Percentiles rank a stretch among this genome's conserved stretches.
phyloP scores from a whole-genome alignment of 2,797 vertebrate species.

The Trichosurus vulpecula region DNA sequence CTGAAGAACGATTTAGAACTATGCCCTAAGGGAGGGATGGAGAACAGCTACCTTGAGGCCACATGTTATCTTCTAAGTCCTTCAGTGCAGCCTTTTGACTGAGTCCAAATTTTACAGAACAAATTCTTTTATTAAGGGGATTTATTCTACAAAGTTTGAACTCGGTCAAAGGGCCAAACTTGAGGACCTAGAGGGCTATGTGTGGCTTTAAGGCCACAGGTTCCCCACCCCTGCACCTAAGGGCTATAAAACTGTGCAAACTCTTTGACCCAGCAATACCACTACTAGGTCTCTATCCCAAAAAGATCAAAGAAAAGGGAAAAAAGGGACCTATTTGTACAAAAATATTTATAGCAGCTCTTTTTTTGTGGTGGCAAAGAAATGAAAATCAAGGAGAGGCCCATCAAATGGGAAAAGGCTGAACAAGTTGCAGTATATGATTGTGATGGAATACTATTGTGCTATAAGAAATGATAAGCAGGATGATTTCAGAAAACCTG shows the following conservation, averaged over 20 bases:
- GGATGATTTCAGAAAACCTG: not conserved
- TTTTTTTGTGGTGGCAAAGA: not conserved
- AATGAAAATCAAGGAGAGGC: not conserved
- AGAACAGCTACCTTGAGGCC: too few relatives aligned
- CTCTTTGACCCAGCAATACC: not conserved
- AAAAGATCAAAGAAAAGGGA: not conserved
- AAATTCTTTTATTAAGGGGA: too few relatives aligned
- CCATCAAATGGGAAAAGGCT: not conserved
- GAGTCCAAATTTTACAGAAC: too few relatives aligned
- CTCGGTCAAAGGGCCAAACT: too few relatives aligned
- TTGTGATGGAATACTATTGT: not conserved
- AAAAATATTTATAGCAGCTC: not conserved
- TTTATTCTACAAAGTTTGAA: too few relatives aligned
- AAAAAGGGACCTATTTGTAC: not conserved
- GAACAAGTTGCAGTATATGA: not conserved
- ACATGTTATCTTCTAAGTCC: too few relatives aligned
- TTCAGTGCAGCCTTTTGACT: too few relatives aligned
- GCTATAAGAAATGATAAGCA: not conserved
- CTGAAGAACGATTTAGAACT: not conserved
- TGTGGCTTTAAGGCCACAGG: too few relatives aligned
- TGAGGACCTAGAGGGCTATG: too few relatives aligned
- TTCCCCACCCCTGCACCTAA: not conserved
- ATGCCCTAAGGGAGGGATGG: not conserved
- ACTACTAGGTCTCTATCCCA: not conserved
- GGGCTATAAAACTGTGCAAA: not conserved